A percentile compares a stretch with the other conserved stretches of the same genome.
phyloP scores from a whole-genome alignment of 2,888 invertebrate genomes.

The Andrena bicolor region DNA sequence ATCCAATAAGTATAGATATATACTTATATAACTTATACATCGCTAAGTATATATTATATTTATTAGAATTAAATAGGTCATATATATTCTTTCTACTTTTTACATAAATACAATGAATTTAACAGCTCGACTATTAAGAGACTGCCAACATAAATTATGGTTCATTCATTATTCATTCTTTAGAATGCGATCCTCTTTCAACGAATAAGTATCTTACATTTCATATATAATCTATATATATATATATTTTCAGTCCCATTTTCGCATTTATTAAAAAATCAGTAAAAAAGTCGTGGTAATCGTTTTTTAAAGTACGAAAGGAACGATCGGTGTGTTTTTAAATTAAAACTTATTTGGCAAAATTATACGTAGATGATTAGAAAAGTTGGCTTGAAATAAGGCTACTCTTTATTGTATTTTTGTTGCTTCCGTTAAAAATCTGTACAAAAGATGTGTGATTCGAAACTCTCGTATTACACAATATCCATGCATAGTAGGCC shows the following conservation, averaged over 20 bases:
- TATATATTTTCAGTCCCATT: constrained; percentile 32
- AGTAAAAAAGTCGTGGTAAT: constrained; percentile 35
- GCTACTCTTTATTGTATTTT: constrained; percentile 13
- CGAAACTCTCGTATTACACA: constrained; percentile 30
- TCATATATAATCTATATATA: constrained; percentile 27
- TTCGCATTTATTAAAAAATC: constrained; percentile 27
- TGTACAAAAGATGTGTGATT: constrained; percentile 49
- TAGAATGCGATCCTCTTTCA: constrained; percentile 24
- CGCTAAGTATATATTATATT: constrained; percentile 57
- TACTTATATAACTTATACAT: constrained; percentile 42
- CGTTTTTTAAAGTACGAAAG: neutral
- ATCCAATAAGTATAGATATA: constrained; percentile 54
- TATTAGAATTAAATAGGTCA: constrained; percentile 65
- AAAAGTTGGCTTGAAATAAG: constrained; percentile 30
- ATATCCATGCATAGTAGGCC: constrained; percentile 58
- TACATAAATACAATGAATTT: constrained; percentile 75
- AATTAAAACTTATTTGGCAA: constrained; percentile 4
- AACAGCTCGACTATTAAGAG: constrained; percentile 50
- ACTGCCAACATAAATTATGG: constrained; percentile 37
- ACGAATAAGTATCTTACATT: constrained; percentile 39
- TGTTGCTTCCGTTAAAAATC: constrained; percentile 39
- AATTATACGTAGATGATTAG: constrained; percentile 15
- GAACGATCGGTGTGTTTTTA: neutral
- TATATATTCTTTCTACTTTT: constrained; percentile 66
- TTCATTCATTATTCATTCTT: constrained; percentile 18